These are phyloP conservation scores for Polydrusus pterygomalis DNA, from an alignment of 2,888 invertebrate genomes.

Conservation along the genomic window DNA sequence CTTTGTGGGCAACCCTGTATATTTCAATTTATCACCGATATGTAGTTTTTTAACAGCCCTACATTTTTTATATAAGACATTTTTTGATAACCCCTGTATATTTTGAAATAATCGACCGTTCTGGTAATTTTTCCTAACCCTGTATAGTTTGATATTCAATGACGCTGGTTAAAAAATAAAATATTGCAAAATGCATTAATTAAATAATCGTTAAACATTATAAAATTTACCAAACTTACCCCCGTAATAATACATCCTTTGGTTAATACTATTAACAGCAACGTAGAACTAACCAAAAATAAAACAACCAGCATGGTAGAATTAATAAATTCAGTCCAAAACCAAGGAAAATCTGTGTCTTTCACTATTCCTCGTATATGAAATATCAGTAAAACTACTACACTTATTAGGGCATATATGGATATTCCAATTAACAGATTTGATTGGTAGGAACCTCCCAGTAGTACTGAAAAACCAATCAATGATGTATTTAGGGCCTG, in stretches of 20 bases:
- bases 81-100: too few species aligned
- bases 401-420: slow-evolving; percentile 54
- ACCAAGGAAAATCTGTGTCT: slow-evolving; percentile 56
- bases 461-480: slow-evolving; percentile 28
- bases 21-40: too few species aligned
- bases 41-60: too few species aligned
- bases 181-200: too few species aligned
- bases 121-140: too few species aligned
- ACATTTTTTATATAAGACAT: too few species aligned
- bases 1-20: too few species aligned
- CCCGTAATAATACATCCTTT: slow-evolving; percentile 60
- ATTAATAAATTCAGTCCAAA: slow-evolving; percentile 59
- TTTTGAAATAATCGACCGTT: too few species aligned
- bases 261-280: slow-evolving; percentile 56
- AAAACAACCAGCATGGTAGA: slow-evolving; percentile 45
- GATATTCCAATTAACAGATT: slow-evolving; percentile 45
- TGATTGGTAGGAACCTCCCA: slow-evolving; percentile 24
- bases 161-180: too few species aligned
- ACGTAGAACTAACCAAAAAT: slow-evolving; percentile 46
- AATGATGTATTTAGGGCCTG: slow-evolving; percentile 35
- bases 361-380: slow-evolving; percentile 51
- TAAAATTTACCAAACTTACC: slow-evolving; percentile 59
- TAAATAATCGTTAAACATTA: too few species aligned
- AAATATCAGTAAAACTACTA: slow-evolving; percentile 52
- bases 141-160: too few species aligned